These are phyloP conservation scores for Champsocephalus esox DNA, from an alignment of 2,797 vertebrate genomes.

Conservation along the genomic window DNA sequence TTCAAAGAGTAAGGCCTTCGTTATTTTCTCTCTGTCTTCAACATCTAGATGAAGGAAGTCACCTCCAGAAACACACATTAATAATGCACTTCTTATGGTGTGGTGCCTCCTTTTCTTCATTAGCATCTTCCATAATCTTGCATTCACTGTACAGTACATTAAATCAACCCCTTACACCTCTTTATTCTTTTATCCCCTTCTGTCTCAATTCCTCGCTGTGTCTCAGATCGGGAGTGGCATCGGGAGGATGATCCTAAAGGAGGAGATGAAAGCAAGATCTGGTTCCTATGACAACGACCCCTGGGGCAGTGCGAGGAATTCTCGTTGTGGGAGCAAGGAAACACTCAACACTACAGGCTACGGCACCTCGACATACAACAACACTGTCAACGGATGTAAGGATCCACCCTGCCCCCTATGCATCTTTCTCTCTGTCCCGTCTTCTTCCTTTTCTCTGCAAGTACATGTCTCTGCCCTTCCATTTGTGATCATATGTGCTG, in stretches of 20 bases:
- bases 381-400: slow-evolving; percentile 97
- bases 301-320: slow-evolving; percentile 95
- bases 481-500: background rate
- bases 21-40: slow-evolving; percentile 58
- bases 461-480: slow-evolving; percentile 14
- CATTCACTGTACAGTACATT: slow-evolving; percentile 34
- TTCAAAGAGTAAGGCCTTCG: slow-evolving; percentile 91
- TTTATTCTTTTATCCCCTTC: slow-evolving; percentile 6
- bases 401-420: slow-evolving; percentile 75
- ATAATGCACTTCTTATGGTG: slow-evolving; percentile 45
- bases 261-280: slow-evolving; percentile 99
- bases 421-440: slow-evolving; percentile 30
- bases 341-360: slow-evolving; percentile 92
- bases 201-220: slow-evolving; percentile 2
- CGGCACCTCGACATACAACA: slow-evolving; percentile 87
- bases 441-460: slow-evolving; percentile 12
- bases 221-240: slow-evolving; percentile 95
- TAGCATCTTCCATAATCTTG: slow-evolving; percentile 23
- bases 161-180: slow-evolving; percentile 28
- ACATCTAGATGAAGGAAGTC: slow-evolving; percentile 34
- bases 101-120: slow-evolving; percentile 8
- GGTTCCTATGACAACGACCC: slow-evolving; percentile 95
- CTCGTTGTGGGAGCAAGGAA: slow-evolving; percentile 94
- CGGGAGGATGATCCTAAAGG: slow-evolving; percentile 97
- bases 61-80: slow-evolving; percentile 51